phyloP scores from a whole-genome alignment of 2,888 invertebrate genomes.

The Anthoptus insignis region DNA sequence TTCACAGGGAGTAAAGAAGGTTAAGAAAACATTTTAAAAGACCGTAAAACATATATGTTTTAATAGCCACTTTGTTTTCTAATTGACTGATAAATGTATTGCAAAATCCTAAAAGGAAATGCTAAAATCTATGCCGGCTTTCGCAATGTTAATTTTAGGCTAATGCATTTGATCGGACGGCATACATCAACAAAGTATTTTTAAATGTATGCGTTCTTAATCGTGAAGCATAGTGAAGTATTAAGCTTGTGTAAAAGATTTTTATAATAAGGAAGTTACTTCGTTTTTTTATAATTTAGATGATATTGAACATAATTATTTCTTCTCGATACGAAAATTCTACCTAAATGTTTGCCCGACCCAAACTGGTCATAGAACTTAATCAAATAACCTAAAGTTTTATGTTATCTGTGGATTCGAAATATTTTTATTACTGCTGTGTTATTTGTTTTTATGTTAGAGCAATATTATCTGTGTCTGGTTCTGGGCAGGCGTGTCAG shows the following conservation, averaged over 20 bases:
- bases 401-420: slow-evolving; percentile 22
- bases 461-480: slow-evolving; percentile 66
- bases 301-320: too few species aligned
- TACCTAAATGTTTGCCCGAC: neutral
- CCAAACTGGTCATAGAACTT: slow-evolving; percentile 10
- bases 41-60: slow-evolving; percentile 14
- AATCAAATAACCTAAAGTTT: slow-evolving; percentile 25
- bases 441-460: slow-evolving; percentile 61
- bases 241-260: neutral
- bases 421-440: slow-evolving; percentile 41
- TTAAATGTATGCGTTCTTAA: slow-evolving; percentile 4
- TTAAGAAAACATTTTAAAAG: slow-evolving; percentile 70
- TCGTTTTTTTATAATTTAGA: too few species aligned
- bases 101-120: slow-evolving; percentile 12
- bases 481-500: slow-evolving; percentile 66
- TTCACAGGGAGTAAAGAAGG: slow-evolving; percentile 75
- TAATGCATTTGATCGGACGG: slow-evolving; percentile 11
- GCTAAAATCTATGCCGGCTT: slow-evolving; percentile 7
- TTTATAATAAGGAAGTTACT: neutral
- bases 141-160: slow-evolving; percentile 12
- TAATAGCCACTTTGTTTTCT: neutral
- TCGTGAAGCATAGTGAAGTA: neutral
- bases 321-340: neutral
- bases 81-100: slow-evolving; percentile 3
- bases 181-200: slow-evolving; percentile 11